Percentiles rank a stretch among this genome's conserved stretches.
Conservation (phyloP, 2,888 invertebrate genomes). For the Erebia palarica region DNA sequence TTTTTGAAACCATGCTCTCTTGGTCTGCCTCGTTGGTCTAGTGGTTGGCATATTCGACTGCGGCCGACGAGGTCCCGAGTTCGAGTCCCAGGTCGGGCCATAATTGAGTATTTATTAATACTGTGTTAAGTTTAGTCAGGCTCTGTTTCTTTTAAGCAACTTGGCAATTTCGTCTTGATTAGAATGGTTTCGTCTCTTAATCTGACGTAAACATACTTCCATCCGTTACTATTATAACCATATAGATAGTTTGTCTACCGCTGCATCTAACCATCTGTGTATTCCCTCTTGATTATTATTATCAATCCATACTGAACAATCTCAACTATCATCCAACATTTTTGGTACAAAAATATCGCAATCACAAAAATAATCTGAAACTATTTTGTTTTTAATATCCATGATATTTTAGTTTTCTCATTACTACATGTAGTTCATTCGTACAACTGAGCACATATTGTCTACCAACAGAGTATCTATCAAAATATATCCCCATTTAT, state of each 20-base stretch:
- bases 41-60: too few relatives aligned
- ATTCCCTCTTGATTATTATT: neutral
- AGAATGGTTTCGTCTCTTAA: too few relatives aligned
- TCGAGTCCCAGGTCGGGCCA: too few relatives aligned
- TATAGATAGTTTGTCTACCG: neutral
- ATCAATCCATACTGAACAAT: neutral
- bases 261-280: neutral
- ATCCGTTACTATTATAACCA: too few relatives aligned
- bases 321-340: neutral
- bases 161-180: too few relatives aligned
- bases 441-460: neutral
- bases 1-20: too few relatives aligned
- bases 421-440: neutral
- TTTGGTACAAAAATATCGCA: slow-evolving; percentile 2
- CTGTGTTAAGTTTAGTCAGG: too few relatives aligned
- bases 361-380: neutral
- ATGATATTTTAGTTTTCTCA: slow-evolving; percentile 11
- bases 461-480: neutral
- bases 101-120: too few relatives aligned
- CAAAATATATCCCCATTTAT: slow-evolving; percentile 11
- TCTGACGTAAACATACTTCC: too few relatives aligned
- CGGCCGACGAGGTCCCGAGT: too few relatives aligned
- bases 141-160: too few relatives aligned
- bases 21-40: too few relatives aligned
- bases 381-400: slow-evolving; percentile 7